Base-by-base conservation (phyloP, 2,888 invertebrate genomes). In the Spialia ferax region DNA sequence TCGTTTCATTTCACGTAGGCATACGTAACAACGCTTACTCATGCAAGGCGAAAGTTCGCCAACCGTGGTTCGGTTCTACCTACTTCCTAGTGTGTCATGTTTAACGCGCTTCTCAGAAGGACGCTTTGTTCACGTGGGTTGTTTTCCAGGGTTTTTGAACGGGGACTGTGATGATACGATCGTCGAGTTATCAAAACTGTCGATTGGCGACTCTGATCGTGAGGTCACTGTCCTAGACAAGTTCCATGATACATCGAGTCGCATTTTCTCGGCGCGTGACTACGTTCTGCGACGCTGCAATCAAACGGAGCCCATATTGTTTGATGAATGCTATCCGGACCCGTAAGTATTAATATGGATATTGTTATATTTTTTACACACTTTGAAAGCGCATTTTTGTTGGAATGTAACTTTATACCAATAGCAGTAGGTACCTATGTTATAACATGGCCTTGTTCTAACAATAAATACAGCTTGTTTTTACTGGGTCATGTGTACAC, bases 251-350 rank as follows among this genome's bases (percentile, higher is more conserved):
- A 80, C 85, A 68, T 79, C 88, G 68, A 84, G 75, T 71, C 90
- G 91, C 64, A 77, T 85, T 76, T 77, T 85, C 35, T 86, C 89
- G 69, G 91, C 94, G 56, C 84, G 87, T 72, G 94, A 93, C 77
- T 92, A 89, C 88, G 94, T 94, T 88, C 90, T 97, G 73, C 94
- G 95, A 79, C 95, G 95, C 87, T 97, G 97, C 86, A 92, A 91
- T 73, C 97, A 97, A 87, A 87, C 93, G 23, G 94, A 94, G 73
- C 94, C 95, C 52, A 78, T 95, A 73, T 85, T 88, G 69, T 97
- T 97, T 91, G 93, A 94, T 85, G 93, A 94, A 88, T 95, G 95
- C 83, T 97, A 96, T 87, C 94, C 96, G 72, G 91, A 95, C 77
- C 85, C 93, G 96, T 96, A 83, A 94, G 95, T 92, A 81, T 1